Evolutionary conservation across 1,140 invertebrate genomes (phyloP).

Genomic region (Achroia grisella): DNA sequence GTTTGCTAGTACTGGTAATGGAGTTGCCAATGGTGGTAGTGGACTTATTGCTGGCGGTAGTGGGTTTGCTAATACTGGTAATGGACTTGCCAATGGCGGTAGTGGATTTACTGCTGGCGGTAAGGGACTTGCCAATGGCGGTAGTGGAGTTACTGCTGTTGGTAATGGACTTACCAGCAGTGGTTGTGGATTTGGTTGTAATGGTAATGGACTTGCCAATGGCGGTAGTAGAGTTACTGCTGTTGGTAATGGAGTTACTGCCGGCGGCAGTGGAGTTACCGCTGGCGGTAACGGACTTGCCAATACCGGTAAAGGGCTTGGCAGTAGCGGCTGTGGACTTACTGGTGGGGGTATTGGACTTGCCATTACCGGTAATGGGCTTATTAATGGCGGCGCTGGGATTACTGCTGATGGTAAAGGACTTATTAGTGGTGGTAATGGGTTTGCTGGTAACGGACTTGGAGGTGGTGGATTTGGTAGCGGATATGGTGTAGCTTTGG

Average conservation of each 20-base stretch:
- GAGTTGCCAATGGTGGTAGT: neutral
- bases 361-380: neutral
- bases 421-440: neutral
- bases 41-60: neutral
- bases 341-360: too few species aligned
- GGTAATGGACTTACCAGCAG: neutral
- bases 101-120: neutral
- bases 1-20: neutral
- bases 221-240: too few species aligned
- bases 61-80: neutral
- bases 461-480: neutral
- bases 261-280: too few species aligned
- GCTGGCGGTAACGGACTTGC: neutral
- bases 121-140: neutral
- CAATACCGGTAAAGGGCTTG: neutral
- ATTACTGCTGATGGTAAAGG: neutral
- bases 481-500: too few species aligned
- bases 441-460: neutral
- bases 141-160: neutral
- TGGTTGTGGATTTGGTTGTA: too few species aligned
- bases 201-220: neutral
- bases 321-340: too few species aligned
- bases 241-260: too few species aligned
- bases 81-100: neutral
- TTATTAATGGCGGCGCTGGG: neutral